Conservation (phyloP, 1,140 invertebrate species). For the Myzus persicae region DNA sequence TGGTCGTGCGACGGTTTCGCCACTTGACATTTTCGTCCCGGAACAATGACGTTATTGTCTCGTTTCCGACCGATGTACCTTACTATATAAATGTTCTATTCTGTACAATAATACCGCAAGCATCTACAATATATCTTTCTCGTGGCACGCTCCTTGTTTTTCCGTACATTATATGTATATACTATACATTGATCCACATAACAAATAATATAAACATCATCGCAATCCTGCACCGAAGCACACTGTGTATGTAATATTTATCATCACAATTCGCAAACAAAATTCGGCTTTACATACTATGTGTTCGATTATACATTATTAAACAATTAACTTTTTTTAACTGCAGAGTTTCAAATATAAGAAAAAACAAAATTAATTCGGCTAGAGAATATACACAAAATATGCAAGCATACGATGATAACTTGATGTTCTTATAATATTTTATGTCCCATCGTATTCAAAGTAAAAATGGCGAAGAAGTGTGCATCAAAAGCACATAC, state of each 20-base stretch:
- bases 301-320: too few species aligned
- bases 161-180: not conserved
- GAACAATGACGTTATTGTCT: conserved; percentile 19
- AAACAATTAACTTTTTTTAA: not conserved
- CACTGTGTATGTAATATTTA: not conserved
- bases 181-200: not conserved
- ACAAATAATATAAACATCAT: not conserved
- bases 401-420: not conserved
- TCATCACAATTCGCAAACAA: not conserved
- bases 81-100: not conserved
- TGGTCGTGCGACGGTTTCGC: not conserved
- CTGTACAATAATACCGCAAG: not conserved
- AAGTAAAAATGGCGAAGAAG: not conserved
- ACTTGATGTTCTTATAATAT: not conserved
- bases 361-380: not conserved
- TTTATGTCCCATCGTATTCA: not conserved
- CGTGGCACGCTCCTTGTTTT: not conserved
- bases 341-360: not conserved
- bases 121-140: not conserved
- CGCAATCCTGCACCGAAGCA: not conserved
- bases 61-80: not conserved
- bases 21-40: conserved; percentile 26
- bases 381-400: not conserved
- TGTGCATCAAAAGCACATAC: not conserved
- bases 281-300: not conserved